Conservation (phyloP, 2,888 invertebrate species). For the Zygaena filipendulae region DNA sequence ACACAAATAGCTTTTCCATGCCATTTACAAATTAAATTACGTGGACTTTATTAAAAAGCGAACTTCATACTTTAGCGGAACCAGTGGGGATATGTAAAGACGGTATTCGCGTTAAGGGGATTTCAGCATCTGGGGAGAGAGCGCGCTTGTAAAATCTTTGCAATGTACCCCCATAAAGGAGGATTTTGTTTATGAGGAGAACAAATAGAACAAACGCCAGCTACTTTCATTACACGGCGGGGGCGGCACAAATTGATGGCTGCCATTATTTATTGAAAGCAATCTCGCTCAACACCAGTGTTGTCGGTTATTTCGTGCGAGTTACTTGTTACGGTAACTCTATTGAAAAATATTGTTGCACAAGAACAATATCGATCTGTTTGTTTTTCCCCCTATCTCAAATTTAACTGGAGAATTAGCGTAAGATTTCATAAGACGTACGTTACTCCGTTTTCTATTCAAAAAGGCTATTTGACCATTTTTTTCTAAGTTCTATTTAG, state of each 20-base stretch:
- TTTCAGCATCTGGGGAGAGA: slow-evolving; percentile 23
- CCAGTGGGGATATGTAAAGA: slow-evolving; percentile 26
- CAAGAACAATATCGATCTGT: too few species aligned
- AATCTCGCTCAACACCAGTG: slow-evolving; percentile 35
- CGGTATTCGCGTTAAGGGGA: slow-evolving; percentile 34
- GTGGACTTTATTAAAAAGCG: slow-evolving; percentile 22
- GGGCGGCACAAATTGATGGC: slow-evolving; percentile 48
- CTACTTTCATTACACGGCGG: slow-evolving; percentile 29
- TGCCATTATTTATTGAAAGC: slow-evolving; percentile 47
- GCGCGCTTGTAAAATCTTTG: slow-evolving; percentile 43
- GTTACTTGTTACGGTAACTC: slow-evolving; percentile 3
- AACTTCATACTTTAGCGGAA: slow-evolving; percentile 11
- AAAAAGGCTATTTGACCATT: too few species aligned
- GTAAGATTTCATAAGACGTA: too few species aligned
- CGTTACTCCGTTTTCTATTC: too few species aligned
- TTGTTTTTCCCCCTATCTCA: too few species aligned
- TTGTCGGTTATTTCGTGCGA: slow-evolving; percentile 13
- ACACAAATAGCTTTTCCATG: too few species aligned
- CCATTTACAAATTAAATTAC: too few species aligned
- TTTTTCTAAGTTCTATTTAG: too few species aligned
- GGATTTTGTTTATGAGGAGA: slow-evolving; percentile 61
- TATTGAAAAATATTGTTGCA: too few species aligned
- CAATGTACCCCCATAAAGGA: slow-evolving; percentile 52
- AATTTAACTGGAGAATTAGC: too few species aligned
- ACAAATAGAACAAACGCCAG: slow-evolving; percentile 36